Evolutionary conservation across 1,140 invertebrate species (phyloP), one percentile per base, ranked within the genome.

Genomic region (Listronotus oregonensis): DNA sequence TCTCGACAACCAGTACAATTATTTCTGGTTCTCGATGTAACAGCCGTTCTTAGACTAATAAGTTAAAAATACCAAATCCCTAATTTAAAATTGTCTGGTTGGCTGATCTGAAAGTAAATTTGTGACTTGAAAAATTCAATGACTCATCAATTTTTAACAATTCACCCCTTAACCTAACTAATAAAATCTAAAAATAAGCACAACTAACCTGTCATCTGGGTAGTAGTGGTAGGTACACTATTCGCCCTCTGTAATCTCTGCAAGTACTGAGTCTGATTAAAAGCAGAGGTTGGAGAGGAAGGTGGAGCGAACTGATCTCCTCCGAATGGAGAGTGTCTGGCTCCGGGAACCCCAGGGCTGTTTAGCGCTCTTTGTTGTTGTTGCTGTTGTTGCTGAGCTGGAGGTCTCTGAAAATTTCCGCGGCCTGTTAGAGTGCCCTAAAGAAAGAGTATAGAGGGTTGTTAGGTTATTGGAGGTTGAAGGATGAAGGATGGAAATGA

Each of bases 151-250:
- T 44, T 18, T 18, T n/a, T 15, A 8, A 14, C 2, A 14, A 8
- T 15, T 11, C 17, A 15, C 8, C 3, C 42, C 17, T 44, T n/a
- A 44, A 44, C 42, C 42, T 44, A 51, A 51, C 5, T 32, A 51
- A 51, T 3, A 15, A 37, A 31, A 55, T 14, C n/a, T 14, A 44
- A 55, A 64, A 10, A 43, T 17, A 57, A 64, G 40, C 21, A 64
- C 42, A 37, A 59, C 78, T 78, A 83, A 88, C 87, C 87, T 84
- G 87, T 85, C 78, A 89, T 80, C 77, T 88, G 87, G 68, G 64
- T 34, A 40, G 85, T 87, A 46, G 86, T 83, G 63, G 85, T 84
- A 12, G 87, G 86, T 43, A 85, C 84, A 72, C 85, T 87, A 42
- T 84, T 84, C 59, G 86, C 82, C 49, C 87, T 84, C 73, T 88